Percentiles rank a stretch among this genome's conserved stretches.
phyloP scores from a whole-genome alignment of 2,797 vertebrate genomes.

The Ptychadena robeensis region DNA sequence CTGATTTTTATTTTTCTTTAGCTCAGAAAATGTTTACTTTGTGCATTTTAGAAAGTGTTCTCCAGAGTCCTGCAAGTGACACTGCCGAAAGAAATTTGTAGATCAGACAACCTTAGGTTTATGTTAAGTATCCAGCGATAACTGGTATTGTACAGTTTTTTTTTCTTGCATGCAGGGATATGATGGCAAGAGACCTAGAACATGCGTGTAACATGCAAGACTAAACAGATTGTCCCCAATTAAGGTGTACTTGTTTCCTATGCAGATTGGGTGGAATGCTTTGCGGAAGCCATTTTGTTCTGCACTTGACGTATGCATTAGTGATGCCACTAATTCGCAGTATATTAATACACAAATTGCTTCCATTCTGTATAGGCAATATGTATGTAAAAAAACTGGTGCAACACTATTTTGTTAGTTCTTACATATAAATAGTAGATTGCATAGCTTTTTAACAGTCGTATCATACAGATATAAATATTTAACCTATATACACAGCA shows the following conservation, averaged over 20 bases:
- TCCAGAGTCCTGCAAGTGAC: slow-evolving; percentile 4
- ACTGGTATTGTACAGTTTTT: background rate
- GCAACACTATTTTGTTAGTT: background rate
- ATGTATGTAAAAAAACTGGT: background rate
- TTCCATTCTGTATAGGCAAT: background rate
- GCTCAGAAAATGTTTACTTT: slow-evolving; percentile 34
- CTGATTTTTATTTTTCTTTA: slow-evolving; percentile 50
- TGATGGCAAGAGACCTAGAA: background rate
- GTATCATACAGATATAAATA: background rate
- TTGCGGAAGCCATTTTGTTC: background rate
- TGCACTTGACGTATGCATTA: background rate
- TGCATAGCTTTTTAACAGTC: slow-evolving; percentile 7
- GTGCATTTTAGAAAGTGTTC: slow-evolving; percentile 11
- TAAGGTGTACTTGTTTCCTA: slow-evolving; percentile 1
- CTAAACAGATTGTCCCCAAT: background rate
- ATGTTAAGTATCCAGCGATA: too few relatives aligned
- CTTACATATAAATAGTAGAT: background rate
- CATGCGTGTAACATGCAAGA: background rate
- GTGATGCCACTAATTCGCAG: background rate
- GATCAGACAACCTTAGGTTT: too few relatives aligned
- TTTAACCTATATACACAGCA: background rate
- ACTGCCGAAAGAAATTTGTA: background rate
- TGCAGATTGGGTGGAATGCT: background rate
- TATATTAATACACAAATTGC: background rate
- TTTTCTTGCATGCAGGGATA: background rate